Percentiles rank a stretch among this genome's conserved stretches.
phyloP scores from a whole-genome alignment of 1,140 invertebrate species.

The Ganaspis sp. region DNA sequence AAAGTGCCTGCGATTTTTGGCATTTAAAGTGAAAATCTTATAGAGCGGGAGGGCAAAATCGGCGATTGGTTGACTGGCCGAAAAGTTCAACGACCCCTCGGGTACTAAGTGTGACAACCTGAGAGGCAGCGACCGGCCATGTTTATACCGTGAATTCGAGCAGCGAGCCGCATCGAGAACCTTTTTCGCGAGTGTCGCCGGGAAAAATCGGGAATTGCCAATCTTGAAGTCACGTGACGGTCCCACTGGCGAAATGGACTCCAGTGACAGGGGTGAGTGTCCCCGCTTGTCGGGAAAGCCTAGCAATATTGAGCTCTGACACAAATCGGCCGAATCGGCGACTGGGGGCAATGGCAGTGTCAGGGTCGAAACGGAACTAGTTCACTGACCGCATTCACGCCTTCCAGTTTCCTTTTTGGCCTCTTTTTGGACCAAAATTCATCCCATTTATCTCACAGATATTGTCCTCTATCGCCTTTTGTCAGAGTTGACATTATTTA shows the following conservation, averaged over 20 bases:
- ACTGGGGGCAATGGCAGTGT: conserved; percentile 74
- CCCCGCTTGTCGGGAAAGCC: conserved; percentile 35
- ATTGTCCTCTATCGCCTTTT: neutral
- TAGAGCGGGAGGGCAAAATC: conserved; percentile 1
- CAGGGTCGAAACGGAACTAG: conserved; percentile 74
- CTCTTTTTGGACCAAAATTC: neutral
- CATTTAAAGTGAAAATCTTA: conserved; percentile 42
- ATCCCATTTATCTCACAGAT: neutral
- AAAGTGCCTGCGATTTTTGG: conserved; percentile 44
- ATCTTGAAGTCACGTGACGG: conserved; percentile 39
- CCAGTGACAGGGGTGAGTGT: conserved; percentile 72
- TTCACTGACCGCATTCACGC: conserved; percentile 72
- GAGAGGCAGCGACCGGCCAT: conserved; percentile 66
- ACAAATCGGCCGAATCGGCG: conserved; percentile 65
- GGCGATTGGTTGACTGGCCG: conserved; percentile 7
- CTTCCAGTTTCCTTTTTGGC: conserved; percentile 25
- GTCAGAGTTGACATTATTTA: too few relatives aligned
- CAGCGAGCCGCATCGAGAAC: conserved; percentile 52
- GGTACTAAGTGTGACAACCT: conserved; percentile 63
- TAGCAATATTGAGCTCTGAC: conserved; percentile 66
- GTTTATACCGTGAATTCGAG: conserved; percentile 72
- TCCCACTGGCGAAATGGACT: conserved; percentile 62
- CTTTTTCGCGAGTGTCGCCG: conserved; percentile 53
- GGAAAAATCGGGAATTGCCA: conserved; percentile 35
- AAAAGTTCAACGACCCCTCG: conserved; percentile 70